Base-by-base conservation (phyloP, 2,888 invertebrate species). In the Lithophane socia region DNA sequence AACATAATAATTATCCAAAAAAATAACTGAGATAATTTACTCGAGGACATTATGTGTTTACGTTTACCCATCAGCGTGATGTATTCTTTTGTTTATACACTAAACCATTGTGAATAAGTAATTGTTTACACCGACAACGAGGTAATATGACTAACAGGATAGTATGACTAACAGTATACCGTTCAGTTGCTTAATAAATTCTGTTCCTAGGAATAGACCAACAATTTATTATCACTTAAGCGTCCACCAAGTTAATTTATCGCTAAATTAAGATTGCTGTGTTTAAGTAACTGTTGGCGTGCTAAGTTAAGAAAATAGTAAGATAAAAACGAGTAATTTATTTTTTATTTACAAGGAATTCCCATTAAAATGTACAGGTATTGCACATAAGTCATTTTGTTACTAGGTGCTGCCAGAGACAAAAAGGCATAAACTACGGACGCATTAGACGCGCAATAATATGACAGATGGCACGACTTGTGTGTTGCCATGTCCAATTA, bases 141-240 rank as follows among this genome's bases (percentile, higher is more conserved):
- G 75, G 73, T 73, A 75, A 77, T 47, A 75, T 85, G 82, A 85
- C 86, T 87, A 85, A 87, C 54, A 47, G 13, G 42, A 47, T 75
- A 75, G 37, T 47, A 75, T 85, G 82, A 85, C 86, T 87, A 85
- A 87, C 54, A 47, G 13, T 37, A 37, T 75, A 75, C 73, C 73
- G 73, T 84, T 80, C 58, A 21, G 49, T 67, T 60, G 49, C 56
- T 70, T 69, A 75, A 72, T 83, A 74, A 56, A 72, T 75, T 56
- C 24, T 52, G 71, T 47, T 73, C 29, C 64, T 75, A 75, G 61
- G 49, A 73, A 66, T 73, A 52, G 60, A 54, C 70, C n/a, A 61
- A 75, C 44, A 73, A 84, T 86, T 84, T 86, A 84, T 79, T 86
- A 83, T 74, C 83, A 69, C 74, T 77, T 65, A 63, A 10, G 60